Evolutionary conservation across 2,113 vertebrate species (phyloP).

Genomic region (Melanostigma gelatinosum): DNA sequence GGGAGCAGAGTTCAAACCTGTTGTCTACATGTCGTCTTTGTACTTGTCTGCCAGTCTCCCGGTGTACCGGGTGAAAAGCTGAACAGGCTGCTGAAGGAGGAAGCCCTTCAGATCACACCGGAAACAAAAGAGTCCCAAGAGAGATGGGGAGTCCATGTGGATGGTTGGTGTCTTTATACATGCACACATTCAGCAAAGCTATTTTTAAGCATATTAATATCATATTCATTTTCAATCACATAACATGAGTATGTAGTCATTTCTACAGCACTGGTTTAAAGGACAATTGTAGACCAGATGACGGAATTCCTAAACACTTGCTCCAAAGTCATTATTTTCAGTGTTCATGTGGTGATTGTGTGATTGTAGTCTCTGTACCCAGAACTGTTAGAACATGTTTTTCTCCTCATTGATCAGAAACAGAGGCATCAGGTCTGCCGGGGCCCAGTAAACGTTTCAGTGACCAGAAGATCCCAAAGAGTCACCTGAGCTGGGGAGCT

Average conservation of each 20-base stretch:
- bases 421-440: slow-evolving; percentile 60
- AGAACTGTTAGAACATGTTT: background rate
- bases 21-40: background rate
- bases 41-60: slow-evolving; percentile 47
- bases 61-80: slow-evolving; percentile 59
- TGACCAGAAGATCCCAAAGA: slow-evolving; percentile 73
- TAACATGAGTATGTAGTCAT: background rate
- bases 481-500: slow-evolving; percentile 73
- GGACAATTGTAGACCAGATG: background rate
- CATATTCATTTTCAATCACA: background rate
- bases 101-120: slow-evolving; percentile 56
- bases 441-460: slow-evolving; percentile 71
- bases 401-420: slow-evolving; percentile 34
- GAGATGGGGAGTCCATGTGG: slow-evolving; percentile 70
- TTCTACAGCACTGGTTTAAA: background rate
- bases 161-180: slow-evolving; percentile 65
- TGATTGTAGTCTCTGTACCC: background rate
- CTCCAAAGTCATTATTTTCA: background rate
- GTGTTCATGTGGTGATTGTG: background rate
- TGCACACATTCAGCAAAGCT: background rate
- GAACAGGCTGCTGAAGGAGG: slow-evolving; percentile 75
- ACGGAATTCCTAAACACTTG: background rate
- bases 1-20: background rate
- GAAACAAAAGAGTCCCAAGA: slow-evolving; percentile 55
- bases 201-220: background rate